Percentiles rank a stretch among this genome's conserved stretches.
phyloP scores from a whole-genome alignment of 2,888 invertebrate species.

The Caenorhabditis sp. region DNA sequence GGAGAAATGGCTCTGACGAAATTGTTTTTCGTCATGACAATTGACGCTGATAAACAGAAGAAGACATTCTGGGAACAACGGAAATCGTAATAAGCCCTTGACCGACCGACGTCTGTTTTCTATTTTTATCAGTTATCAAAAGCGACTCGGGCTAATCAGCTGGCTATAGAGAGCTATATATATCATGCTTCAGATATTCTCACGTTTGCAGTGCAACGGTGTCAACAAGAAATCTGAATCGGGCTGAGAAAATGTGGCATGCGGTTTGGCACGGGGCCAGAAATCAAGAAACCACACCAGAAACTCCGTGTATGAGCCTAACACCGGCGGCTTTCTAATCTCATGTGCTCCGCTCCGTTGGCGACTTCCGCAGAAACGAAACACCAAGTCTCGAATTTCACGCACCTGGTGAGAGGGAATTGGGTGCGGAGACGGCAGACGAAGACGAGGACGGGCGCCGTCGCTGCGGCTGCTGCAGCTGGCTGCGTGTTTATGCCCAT shows the following conservation, averaged over 20 bases:
- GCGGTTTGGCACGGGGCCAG: too few relatives aligned
- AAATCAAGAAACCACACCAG: neutral
- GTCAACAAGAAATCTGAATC: too few relatives aligned
- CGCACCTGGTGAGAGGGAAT: slow-evolving; percentile 34
- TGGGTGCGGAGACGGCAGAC: slow-evolving; percentile 29
- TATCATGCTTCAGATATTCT: too few relatives aligned
- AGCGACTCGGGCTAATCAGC: neutral
- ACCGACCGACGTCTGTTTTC: neutral
- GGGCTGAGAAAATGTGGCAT: too few relatives aligned
- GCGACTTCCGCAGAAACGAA: slow-evolving; percentile 38
- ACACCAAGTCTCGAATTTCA: slow-evolving; percentile 41
- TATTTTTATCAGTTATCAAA: neutral
- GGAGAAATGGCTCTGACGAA: neutral
- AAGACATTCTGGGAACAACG: neutral
- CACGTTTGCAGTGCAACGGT: too few relatives aligned
- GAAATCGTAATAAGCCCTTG: neutral
- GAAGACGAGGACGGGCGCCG: too few relatives aligned
- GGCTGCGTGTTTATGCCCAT: slow-evolving; percentile 46
- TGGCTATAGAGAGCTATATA: too few relatives aligned
- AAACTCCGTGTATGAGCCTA: neutral
- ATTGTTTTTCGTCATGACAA: neutral
- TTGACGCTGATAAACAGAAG: neutral
- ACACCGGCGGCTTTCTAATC: neutral
- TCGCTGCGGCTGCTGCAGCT: too few relatives aligned
- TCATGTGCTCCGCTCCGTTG: neutral